phyloP scores from a whole-genome alignment of 2,797 vertebrate species.

The Leucoraja ocellata region DNA sequence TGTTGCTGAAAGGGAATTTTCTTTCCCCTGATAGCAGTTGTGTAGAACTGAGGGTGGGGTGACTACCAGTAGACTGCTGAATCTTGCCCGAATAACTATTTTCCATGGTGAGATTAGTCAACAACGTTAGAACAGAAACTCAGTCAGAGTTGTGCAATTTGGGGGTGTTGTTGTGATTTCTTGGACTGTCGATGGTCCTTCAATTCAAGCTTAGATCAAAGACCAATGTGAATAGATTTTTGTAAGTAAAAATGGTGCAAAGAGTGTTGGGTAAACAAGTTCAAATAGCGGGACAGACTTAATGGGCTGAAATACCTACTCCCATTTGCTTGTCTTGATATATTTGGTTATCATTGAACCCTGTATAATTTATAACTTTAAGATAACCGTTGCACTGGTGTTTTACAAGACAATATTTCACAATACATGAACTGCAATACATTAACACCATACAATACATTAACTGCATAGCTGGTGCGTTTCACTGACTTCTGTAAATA shows the following conservation, averaged over 20 bases:
- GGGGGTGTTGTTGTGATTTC: background rate
- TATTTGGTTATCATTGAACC: background rate
- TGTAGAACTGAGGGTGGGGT: too few species aligned
- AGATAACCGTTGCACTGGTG: background rate
- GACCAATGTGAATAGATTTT: background rate
- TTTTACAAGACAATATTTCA: conserved; percentile 11
- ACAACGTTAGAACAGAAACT: background rate
- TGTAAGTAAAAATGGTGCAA: background rate
- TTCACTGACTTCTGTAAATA: conserved; percentile 12
- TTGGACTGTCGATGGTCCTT: background rate
- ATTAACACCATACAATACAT: background rate
- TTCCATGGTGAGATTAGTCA: background rate
- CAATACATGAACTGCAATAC: background rate
- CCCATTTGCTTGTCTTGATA: background rate
- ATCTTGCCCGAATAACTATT: background rate
- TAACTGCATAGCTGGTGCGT: conserved; percentile 18
- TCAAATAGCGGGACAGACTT: background rate
- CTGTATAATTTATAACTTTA: background rate
- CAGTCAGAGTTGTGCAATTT: background rate
- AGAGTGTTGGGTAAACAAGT: background rate
- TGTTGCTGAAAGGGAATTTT: background rate
- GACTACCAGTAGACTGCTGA: background rate
- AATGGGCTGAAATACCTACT: background rate
- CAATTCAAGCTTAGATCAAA: background rate
- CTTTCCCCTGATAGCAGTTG: background rate